phyloP scores from a whole-genome alignment of 2,888 invertebrate species.

The Aleiodes leptofemur region DNA sequence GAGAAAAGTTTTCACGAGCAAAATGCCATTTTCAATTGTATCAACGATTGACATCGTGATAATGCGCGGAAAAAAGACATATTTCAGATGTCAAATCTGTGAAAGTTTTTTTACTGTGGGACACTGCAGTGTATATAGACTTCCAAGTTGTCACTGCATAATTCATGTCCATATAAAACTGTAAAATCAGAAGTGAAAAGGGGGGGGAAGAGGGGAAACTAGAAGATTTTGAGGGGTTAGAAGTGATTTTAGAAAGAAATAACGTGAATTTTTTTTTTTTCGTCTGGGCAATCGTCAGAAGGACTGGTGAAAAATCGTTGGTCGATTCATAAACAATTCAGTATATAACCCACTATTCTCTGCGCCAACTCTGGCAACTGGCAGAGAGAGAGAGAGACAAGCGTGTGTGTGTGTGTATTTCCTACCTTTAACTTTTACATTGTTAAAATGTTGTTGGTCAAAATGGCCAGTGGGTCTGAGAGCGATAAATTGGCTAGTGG shows the following conservation, averaged over 20 bases:
- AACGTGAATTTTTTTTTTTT: not conserved
- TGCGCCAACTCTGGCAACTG: constrained; percentile 3
- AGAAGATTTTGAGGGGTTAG: not conserved
- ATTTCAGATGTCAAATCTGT: constrained; percentile 30
- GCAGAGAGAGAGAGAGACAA: not conserved
- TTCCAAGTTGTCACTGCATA: constrained; percentile 27
- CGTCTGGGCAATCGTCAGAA: constrained; percentile 33
- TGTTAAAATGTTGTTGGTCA: constrained; percentile 32
- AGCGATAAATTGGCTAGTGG: constrained; percentile 3
- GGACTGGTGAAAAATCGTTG: constrained; percentile 27
- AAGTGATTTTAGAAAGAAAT: not conserved
- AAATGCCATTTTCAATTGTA: constrained; percentile 28
- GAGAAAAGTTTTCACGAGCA: not conserved
- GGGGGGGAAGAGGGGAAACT: not conserved
- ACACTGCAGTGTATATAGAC: not conserved
- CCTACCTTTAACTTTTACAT: constrained; percentile 19
- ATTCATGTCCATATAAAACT: constrained; percentile 21
- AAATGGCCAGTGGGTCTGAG: not conserved
- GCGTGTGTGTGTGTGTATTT: not conserved
- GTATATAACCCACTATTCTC: constrained; percentile 8
- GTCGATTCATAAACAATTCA: constrained; percentile 27
- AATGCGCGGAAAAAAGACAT: constrained; percentile 20
- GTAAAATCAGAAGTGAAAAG: not conserved
- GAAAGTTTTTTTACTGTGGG: constrained; percentile 26
- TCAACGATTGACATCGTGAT: constrained; percentile 22